Evolutionary conservation across 2,888 invertebrate species (phyloP), one percentile per base, ranked within the genome.

Genomic region (Aporophyla lueneburgensis): DNA sequence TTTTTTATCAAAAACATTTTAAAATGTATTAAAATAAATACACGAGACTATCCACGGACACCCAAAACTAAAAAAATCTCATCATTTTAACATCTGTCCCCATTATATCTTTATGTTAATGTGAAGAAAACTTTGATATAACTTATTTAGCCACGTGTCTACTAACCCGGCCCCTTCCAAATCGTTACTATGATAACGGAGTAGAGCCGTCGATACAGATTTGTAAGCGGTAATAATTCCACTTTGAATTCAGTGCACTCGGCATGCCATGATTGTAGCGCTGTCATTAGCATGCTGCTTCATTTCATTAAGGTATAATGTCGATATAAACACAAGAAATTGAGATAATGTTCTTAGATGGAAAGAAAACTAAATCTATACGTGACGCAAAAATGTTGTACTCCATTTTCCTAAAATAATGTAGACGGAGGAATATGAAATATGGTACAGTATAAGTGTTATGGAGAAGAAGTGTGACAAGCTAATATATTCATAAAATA

Each of bases 221-320:
- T 62, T 63, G 14, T 10, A 43, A 68, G 14, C 27, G 40, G 40
- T 56, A 77, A 77, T 77, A 53, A 77, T 53, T 65, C 63, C 43
- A 24, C 33, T 77, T 53, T 43, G 70, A 46, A 65, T 58, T 58
- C 70, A 69, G 43, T 33, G 56, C 63, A 33, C 62, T 63, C 49
- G 5, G 16, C 16, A 56, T 43, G n/a, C 51, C 33, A 46, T 70
- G 70, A 77, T 69, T 77, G 69, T 56, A 56, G 19, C 7, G 4
- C 51, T 54, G 33, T 56, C 78, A 77, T 77, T 77, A 69, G 78
- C 56, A 63, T 69, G 51, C 4, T 49, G 27, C 49, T 53, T 67
- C 68, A 62, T 16, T 61, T 51, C 5, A 63, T 63, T 77, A 56
- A 46, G 62, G 43, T 51, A n/a, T 53, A 40, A 40, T 56, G 33